Conservation (phyloP, 1,140 invertebrate species). For the Homalodisca vitripennis region DNA sequence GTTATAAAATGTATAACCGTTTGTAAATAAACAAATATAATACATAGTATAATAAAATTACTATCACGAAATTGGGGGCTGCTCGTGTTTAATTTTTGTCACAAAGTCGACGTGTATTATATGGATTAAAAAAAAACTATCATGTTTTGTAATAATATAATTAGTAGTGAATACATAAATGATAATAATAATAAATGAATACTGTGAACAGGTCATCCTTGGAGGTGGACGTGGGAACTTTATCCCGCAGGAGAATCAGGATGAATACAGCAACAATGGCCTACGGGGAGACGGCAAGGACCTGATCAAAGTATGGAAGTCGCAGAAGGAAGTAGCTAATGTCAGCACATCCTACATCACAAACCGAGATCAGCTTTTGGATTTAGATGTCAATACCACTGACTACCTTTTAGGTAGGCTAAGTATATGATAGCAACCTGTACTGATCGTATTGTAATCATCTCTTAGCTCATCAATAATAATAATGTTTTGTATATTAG, state of each 20-base stretch:
- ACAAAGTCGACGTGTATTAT: too few species aligned
- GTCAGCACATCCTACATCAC: constrained; percentile 42
- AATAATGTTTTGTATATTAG: constrained; percentile 26
- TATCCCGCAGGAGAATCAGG: constrained; percentile 49
- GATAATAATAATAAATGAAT: too few species aligned
- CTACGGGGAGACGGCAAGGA: constrained; percentile 50
- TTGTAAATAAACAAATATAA: too few species aligned
- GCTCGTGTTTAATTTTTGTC: too few species aligned
- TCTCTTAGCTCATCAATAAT: background rate
- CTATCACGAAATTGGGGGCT: too few species aligned
- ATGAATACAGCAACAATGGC: constrained; percentile 53
- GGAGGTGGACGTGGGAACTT: constrained; percentile 65
- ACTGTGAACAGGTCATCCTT: constrained; percentile 61
- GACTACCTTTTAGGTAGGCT: constrained; percentile 55
- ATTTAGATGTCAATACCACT: constrained; percentile 47
- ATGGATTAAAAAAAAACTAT: too few species aligned
- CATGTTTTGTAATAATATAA: too few species aligned
- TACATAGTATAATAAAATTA: too few species aligned
- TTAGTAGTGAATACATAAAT: too few species aligned
- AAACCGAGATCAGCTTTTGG: constrained; percentile 49
- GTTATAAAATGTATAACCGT: too few species aligned
- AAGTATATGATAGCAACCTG: background rate
- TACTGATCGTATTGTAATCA: background rate
- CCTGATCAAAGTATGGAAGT: constrained; percentile 50
- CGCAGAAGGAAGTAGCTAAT: constrained; percentile 42